These are phyloP conservation scores for Dendropsophus ebraccatus DNA, from an alignment of 2,113 vertebrate genomes.

Conservation along the genomic window DNA sequence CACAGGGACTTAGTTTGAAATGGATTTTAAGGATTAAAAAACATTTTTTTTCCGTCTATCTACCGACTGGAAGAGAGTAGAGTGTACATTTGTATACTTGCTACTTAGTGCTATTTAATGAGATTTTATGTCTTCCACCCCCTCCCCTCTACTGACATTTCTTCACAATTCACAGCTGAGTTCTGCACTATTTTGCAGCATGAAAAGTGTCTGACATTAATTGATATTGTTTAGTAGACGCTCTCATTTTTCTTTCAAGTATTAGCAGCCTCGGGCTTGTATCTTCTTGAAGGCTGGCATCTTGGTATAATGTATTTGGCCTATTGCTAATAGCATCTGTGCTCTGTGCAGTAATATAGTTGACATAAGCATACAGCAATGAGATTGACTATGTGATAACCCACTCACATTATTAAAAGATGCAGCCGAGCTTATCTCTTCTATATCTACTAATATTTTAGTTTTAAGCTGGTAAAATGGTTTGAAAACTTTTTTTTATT, in stretches of 20 bases:
- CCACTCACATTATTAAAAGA: conserved; percentile 22
- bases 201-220: conserved; percentile 30
- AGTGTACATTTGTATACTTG: background rate
- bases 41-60: too few relatives aligned
- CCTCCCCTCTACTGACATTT: background rate
- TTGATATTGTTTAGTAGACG: conserved; percentile 38
- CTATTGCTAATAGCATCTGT: conserved; percentile 32
- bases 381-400: conserved; percentile 20
- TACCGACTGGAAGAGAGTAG: background rate
- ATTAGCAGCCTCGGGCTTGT: conserved; percentile 29
- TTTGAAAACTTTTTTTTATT: too few relatives aligned
- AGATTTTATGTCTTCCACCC: background rate
- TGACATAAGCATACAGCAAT: conserved; percentile 26
- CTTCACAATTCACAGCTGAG: background rate
- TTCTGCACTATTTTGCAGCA: background rate
- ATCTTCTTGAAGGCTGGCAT: conserved; percentile 40
- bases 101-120: background rate
- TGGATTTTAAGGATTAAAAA: background rate
- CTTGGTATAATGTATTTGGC: conserved; percentile 26
- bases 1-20: background rate
- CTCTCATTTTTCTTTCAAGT: conserved; percentile 37
- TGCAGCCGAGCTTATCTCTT: background rate
- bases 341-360: conserved; percentile 1
- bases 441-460: background rate
- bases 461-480: background rate